Base-by-base conservation (phyloP, 2,797 vertebrate species). In the Catharus ustulatus region DNA sequence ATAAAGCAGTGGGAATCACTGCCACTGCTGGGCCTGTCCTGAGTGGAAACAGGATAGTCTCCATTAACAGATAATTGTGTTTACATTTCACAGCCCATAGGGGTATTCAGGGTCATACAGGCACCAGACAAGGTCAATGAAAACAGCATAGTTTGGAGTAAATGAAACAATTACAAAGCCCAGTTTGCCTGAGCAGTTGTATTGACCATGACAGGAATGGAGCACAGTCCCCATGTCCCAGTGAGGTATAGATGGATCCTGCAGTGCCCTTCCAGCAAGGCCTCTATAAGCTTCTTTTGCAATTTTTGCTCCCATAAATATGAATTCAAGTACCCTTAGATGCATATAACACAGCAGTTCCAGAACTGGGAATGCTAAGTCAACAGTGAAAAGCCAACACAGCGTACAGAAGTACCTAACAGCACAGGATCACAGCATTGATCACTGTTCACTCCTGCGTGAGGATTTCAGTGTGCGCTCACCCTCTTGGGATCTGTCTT, bases 201-300 rank as follows among this genome's bases (percentile, higher is more conserved):
- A 63, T 42, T 82, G 36, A 55, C 43, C 6, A 1, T 11, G 46
- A 55, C 23, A 76, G 38, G 32, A 77, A 52, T 43, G n/a, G 64
- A 71, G 29, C 32, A 43, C 17, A 74, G 19, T 59, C 21, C 24
- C 26, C 11, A 30, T 62, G 87, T 78, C 49, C 83, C 14, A 7
- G 30, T 11, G 62, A 68, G 11, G 30, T 45, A n/a, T 0, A 24
- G 38, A 46, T 0, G 0, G 4, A 55, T 54, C 21, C 36, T 73
- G 54, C 34, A 15, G 40, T 4, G 2, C 63, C 58, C 17, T 90
- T 81, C 34, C 5, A 4, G 59, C 12, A 59, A 66, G 62, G 12
- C 52, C 29, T 77, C 30, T 9, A 5, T 34, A 12, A n/a, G 15
- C 24, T 69, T 75, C 15, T 29, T 54, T 61, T 72, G 15, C 57